Base-by-base conservation (phyloP, 1,140 invertebrate species). In the Pogonognathellus flavescens region DNA sequence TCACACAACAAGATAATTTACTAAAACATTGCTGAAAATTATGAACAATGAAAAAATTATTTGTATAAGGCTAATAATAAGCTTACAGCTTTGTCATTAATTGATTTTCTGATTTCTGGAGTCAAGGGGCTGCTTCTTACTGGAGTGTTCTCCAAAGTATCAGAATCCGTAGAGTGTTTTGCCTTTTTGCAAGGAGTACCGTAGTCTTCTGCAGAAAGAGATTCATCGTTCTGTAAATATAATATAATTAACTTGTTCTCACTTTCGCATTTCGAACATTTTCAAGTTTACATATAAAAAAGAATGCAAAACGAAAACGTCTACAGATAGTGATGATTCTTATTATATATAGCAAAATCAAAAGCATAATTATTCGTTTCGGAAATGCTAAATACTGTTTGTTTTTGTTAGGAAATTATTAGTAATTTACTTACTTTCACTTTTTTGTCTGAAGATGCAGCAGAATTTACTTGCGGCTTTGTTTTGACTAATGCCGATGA, bases 1-100 rank as follows among this genome's bases (percentile, higher is more conserved):
- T 31, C 55, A 76, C 14, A 72, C 2, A 5, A 72, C 31, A 41
- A 41, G 31, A 6, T 3, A 41, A 41, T n/a, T n/a, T n/a, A n/a
- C n/a, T n/a, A n/a, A n/a, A n/a, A n/a, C n/a, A n/a, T n/a, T n/a
- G n/a, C n/a, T n/a, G 76, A 5, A 80, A 81, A 31, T 49, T 18
- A 59, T 85, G 60, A 50, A 81, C 7, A 62, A 18, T 20, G 53
- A 25, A 53, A 41, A 25, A 66, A 83, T 18, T 49, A 49, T 41
- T 72, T 31, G 1, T 14, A 72, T 72, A 80, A 52, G 14, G 9
- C n/a, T 16, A 59, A 59, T 59, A 18, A 59, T 59, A n/a, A 16
- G 59, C 80, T 82, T 14, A 86, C 85, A 0, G 80, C 85, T 20
- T 86, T 86, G 13, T 83, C 72, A 72, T 41, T 31, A 18, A 86